Evolutionary conservation across 2,113 vertebrate species (phyloP).

Genomic region (Corythoichthys intestinalis): DNA sequence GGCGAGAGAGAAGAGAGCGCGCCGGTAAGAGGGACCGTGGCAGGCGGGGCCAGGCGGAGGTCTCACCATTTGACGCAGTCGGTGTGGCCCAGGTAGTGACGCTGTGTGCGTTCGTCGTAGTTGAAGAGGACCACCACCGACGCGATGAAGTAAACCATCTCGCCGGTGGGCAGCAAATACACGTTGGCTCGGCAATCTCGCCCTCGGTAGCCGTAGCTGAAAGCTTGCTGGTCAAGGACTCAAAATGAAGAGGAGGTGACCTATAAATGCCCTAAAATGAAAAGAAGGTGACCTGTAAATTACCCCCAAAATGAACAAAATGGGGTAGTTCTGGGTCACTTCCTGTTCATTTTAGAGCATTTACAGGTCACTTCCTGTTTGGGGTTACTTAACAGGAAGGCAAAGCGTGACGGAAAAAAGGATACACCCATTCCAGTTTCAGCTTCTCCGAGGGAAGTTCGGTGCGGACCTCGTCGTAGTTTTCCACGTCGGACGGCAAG

Average conservation of each 20-base stretch:
- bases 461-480: conserved; percentile 87
- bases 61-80: conserved; percentile 97
- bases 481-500: conserved; percentile 91
- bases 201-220: conserved; percentile 92
- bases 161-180: conserved; percentile 93
- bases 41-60: no score
- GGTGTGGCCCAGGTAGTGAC: conserved; percentile 94
- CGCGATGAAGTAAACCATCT: conserved; percentile 95
- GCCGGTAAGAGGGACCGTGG: neutral
- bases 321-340: no score
- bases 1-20: conserved; percentile 24
- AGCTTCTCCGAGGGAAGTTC: conserved; percentile 91
- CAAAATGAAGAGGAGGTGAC: neutral
- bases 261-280: no score
- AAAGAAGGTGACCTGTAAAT: no score
- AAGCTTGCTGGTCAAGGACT: conserved; percentile 30
- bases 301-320: no score
- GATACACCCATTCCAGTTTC: conserved; percentile 99
- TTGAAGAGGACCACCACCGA: conserved; percentile 94
- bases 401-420: conserved; percentile 55
- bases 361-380: no score
- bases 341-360: no score
- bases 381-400: no score
- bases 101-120: conserved; percentile 90
- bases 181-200: conserved; percentile 93